Percentiles rank a stretch among this genome's conserved stretches.
These are phyloP conservation scores for Pristionchus mayeri DNA, from an alignment of 2,888 invertebrate species.

Conservation along the genomic window DNA sequence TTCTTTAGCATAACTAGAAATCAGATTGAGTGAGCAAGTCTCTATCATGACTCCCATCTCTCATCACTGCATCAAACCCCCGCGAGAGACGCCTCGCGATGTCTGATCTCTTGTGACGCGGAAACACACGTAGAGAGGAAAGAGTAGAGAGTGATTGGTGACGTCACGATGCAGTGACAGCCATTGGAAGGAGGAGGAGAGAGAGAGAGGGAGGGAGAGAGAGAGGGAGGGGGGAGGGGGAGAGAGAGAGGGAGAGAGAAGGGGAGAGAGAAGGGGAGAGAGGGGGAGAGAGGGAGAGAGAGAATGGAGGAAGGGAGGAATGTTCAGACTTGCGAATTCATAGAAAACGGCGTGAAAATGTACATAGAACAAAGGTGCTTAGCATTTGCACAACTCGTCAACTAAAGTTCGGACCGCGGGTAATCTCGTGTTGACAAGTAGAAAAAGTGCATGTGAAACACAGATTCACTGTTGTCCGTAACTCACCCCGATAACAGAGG, in stretches of 20 bases:
- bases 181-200: too few species aligned
- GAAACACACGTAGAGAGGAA: constrained; percentile 1
- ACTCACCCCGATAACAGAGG: background rate
- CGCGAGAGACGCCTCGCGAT: background rate
- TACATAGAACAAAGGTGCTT: background rate
- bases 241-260: background rate
- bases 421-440: too few species aligned
- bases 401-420: background rate
- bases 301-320: background rate
- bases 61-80: background rate
- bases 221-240: background rate
- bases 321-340: background rate
- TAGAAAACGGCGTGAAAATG: background rate
- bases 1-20: background rate
- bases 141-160: constrained; percentile 38
- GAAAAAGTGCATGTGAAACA: background rate
- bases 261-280: background rate
- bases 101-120: constrained; percentile 21
- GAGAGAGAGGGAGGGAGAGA: background rate
- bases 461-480: background rate
- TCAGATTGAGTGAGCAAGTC: too few species aligned
- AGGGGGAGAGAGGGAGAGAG: background rate
- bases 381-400: background rate
- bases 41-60: background rate
- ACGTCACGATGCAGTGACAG: background rate